Conservation (phyloP, 2,113 vertebrate species). For the Sula dactylatra region DNA sequence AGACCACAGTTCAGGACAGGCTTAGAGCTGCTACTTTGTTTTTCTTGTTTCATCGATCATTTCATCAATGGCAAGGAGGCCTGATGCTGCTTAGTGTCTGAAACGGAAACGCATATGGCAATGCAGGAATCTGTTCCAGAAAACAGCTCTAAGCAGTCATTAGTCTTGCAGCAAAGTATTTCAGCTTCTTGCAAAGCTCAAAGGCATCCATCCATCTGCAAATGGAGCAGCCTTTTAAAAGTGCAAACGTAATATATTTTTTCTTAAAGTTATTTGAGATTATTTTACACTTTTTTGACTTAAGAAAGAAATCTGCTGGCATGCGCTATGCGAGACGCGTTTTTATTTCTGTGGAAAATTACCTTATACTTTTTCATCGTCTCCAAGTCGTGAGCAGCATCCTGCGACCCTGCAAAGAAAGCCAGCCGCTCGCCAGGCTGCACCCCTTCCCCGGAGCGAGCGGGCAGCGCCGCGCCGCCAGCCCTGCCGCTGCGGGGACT, state of each 20-base stretch:
- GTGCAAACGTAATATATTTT: fast-evolving
- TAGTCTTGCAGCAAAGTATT: not conserved
- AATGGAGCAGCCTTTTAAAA: not conserved
- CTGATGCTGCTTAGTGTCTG: not conserved
- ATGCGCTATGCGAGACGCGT: fast-evolving
- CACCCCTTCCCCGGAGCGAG: too few species aligned
- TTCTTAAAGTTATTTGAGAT: not conserved
- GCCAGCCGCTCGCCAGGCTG: not conserved
- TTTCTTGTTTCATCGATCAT: not conserved
- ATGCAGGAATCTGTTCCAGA: fast-evolving
- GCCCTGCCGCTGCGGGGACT: not conserved
- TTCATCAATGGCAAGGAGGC: not conserved
- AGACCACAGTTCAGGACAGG: not conserved
- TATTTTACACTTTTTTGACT: not conserved
- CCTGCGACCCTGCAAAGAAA: conserved; percentile 86
- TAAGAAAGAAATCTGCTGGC: not conserved
- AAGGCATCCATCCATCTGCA: not conserved
- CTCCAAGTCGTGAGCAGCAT: conserved; percentile 88
- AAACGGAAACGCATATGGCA: fast-evolving
- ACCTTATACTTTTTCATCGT: conserved; percentile 88
- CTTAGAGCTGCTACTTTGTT: not conserved
- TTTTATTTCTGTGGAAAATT: not conserved
- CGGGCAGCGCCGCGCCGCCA: not conserved
- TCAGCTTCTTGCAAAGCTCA: not conserved
- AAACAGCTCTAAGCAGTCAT: not conserved